phyloP scores from a whole-genome alignment of 1,140 invertebrate genomes.

The Lepidurus couesii region DNA sequence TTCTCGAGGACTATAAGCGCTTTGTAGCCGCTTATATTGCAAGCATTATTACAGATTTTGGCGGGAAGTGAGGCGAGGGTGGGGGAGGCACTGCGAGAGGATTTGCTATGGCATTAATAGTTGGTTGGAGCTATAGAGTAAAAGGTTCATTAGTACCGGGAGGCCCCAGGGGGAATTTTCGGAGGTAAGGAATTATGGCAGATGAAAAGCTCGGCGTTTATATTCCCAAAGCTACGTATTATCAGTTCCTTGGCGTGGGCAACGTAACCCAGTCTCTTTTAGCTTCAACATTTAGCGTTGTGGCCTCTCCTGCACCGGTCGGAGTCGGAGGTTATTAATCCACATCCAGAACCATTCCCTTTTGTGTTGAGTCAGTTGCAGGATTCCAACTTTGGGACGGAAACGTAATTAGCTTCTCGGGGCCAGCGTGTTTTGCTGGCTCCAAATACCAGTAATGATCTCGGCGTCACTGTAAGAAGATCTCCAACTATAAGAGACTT shows the following conservation, averaged over 20 bases:
- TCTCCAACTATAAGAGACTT: no score
- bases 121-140: constrained; percentile 8
- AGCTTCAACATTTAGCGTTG: background rate
- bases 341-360: background rate
- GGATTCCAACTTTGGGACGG: no score
- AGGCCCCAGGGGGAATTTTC: constrained; percentile 16
- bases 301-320: background rate
- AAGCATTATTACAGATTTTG: background rate
- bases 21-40: background rate
- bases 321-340: background rate
- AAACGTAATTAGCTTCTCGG: no score
- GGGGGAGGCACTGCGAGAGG: background rate
- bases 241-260: background rate
- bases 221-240: constrained; percentile 19
- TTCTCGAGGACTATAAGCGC: background rate
- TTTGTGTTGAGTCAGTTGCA: background rate
- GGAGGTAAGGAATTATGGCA: constrained; percentile 1
- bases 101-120: constrained; percentile 9
- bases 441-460: no score
- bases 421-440: no score
- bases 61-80: background rate
- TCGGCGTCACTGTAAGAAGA: no score
- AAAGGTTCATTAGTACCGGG: constrained; percentile 12
- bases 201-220: background rate
- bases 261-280: constrained; percentile 3